Evolutionary conservation across 2,797 vertebrate species (phyloP).

Genomic region (Diplodus sargus): DNA sequence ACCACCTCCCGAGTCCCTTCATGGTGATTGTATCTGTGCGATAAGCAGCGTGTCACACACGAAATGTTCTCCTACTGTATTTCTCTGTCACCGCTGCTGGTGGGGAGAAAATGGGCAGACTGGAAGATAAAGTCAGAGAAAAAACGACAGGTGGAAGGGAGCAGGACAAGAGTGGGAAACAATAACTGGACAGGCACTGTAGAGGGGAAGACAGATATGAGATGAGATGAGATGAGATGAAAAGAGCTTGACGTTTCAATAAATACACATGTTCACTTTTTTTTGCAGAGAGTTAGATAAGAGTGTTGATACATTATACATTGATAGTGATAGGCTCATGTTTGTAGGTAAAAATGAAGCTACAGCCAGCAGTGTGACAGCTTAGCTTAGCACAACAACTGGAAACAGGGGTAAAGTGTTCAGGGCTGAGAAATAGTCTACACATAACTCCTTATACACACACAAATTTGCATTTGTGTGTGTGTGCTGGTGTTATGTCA

Average conservation of each 20-base stretch:
- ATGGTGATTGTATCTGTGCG: conserved; percentile 60
- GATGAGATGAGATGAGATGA: not conserved
- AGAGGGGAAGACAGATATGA: conserved; percentile 1
- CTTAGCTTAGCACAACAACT: not conserved
- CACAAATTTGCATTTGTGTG: not conserved
- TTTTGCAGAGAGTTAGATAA: too few relatives aligned
- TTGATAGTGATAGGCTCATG: not conserved
- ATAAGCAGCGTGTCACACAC: conserved; percentile 72
- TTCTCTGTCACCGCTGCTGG: conserved; percentile 56
- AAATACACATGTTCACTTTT: too few relatives aligned
- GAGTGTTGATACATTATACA: not conserved
- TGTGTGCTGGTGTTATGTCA: too few relatives aligned
- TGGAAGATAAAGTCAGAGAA: conserved; percentile 60
- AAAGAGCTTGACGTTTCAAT: too few relatives aligned
- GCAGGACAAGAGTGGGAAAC: not conserved
- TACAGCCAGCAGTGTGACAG: not conserved
- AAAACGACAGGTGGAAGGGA: not conserved
- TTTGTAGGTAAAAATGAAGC: not conserved
- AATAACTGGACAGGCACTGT: not conserved
- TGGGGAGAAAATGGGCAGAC: conserved; percentile 51
- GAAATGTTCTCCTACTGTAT: conserved; percentile 63
- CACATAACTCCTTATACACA: accelerated
- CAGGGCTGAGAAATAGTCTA: too few relatives aligned
- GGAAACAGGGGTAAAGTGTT: not conserved
- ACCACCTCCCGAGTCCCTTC: conserved; percentile 37